Evolutionary conservation across 2,113 vertebrate species (phyloP), one percentile per base, ranked within the genome.

Genomic region (Dicerorhinus sumatrensis): DNA sequence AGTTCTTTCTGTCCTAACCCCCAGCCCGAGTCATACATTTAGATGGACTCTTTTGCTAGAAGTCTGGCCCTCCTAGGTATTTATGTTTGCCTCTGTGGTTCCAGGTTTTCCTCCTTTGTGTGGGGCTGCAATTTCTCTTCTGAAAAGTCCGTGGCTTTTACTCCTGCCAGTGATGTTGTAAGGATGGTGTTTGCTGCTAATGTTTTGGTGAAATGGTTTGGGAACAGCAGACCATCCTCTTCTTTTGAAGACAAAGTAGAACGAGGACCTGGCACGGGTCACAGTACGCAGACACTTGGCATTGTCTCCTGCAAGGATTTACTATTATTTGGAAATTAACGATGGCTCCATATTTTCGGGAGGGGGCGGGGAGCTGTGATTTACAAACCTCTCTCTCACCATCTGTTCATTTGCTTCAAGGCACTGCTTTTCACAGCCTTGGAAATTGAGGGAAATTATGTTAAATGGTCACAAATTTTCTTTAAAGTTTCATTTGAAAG

Each of bases 351-450:
- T 81, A 73, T 88, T 90, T 39, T 20, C 13, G 20, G 91, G 77
- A 82, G 27, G 8, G 27, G 51, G n/a, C 0, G 17, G 63, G 18
- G 89, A 82, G 0, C 10, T 88, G 73, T 97, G 98, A 98, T 98
- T 97, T 93, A 98, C 39, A 67, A 73, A 48, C 94, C 89, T 69
- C 94, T 97, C 95, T 70, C 77, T 93, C 69, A 91, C 98, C 98
- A 93, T 96, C 97, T 98, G 97, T 93, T 98, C 94, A 9, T 93
- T 97, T 72, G 95, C 97, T 96, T 62, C 85, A 31, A 97, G 97
- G 82, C 39, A 60, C 73, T 17, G 13, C 85, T 97, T 97, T 87
- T 62, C 56, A 0, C 81, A 4, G 76, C 11, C 87, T 85, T 51
- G 33, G 80, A 94, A 93, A 95, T 93, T 67, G 93, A 95, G 79